Conservation (phyloP, 2,797 vertebrate genomes). For the Aldrovandia affinis region DNA sequence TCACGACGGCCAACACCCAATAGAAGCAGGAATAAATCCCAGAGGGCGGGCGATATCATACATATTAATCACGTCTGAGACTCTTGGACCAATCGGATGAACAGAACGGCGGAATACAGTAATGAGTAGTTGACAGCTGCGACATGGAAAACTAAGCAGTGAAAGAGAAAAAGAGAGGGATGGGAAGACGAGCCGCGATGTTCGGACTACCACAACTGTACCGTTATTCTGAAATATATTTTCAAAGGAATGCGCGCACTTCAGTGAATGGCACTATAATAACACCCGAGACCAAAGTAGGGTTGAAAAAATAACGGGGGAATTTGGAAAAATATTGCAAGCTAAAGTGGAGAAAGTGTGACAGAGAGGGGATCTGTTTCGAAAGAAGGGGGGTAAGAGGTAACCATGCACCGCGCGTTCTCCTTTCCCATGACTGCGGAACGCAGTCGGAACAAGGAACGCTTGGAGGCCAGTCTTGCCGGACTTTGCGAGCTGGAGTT, state of each 20-base stretch:
- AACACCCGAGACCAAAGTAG: not conserved
- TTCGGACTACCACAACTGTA: constrained; percentile 41
- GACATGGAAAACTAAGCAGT: constrained; percentile 56
- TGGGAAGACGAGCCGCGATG: constrained; percentile 14
- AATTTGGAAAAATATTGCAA: not conserved
- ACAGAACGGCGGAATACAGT: constrained; percentile 58
- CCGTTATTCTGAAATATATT: constrained; percentile 12
- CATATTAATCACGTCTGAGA: constrained; percentile 37
- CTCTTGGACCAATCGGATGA: constrained; percentile 47
- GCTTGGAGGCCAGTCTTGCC: constrained; percentile 83
- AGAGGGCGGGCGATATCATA: constrained; percentile 43
- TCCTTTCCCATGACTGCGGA: constrained; percentile 80
- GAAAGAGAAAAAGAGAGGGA: constrained; percentile 33
- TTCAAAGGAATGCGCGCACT: constrained; percentile 34
- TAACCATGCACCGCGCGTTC: constrained; percentile 77
- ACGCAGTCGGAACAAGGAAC: constrained; percentile 81
- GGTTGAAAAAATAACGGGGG: not conserved
- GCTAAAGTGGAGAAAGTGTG: not conserved
- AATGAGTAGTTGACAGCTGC: constrained; percentile 71
- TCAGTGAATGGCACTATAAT: not conserved
- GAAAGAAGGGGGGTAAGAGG: not conserved
- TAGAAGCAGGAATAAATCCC: constrained; percentile 40
- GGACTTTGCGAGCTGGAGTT: constrained; percentile 86
- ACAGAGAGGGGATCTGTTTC: not conserved
- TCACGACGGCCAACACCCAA: constrained; percentile 38